Conservation (phyloP, 2,888 invertebrate genomes). For the Gymnosoma rotundatum region DNA sequence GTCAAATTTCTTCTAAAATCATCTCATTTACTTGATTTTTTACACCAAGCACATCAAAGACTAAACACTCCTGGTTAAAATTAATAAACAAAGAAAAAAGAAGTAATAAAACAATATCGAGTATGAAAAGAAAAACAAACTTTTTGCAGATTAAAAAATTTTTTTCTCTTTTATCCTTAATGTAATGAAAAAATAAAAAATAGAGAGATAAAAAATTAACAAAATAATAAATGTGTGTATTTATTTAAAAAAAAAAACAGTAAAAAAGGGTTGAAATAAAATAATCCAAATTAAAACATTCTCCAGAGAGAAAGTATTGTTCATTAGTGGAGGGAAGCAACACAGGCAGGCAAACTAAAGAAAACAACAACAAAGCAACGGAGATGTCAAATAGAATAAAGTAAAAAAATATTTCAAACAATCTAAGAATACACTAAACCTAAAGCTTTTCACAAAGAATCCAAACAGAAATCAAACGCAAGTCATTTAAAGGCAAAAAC, state of each 20-base stretch:
- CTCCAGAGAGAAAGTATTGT: conserved; percentile 60
- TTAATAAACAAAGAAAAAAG: conserved; percentile 15
- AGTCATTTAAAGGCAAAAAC: conserved; percentile 9
- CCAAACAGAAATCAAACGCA: conserved; percentile 31
- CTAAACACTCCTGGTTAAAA: conserved; percentile 34
- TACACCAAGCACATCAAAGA: conserved; percentile 24
- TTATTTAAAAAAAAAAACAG: conserved; percentile 2
- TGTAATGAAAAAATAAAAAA: conserved; percentile 48
- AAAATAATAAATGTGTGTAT: conserved; percentile 25
- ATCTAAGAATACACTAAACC: neutral
- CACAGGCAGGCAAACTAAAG: conserved; percentile 2
- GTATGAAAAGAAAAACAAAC: conserved; percentile 38
- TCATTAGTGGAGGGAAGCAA: conserved; percentile 34
- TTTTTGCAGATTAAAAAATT: conserved; percentile 24
- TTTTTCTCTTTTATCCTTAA: conserved; percentile 26
- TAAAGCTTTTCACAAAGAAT: neutral
- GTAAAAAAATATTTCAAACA: conserved; percentile 27
- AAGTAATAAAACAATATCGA: conserved; percentile 15
- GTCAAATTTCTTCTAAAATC: conserved; percentile 34
- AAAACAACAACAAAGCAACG: conserved; percentile 24
- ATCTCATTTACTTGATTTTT: conserved; percentile 29
- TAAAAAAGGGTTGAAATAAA: conserved; percentile 64
- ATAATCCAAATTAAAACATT: conserved; percentile 46
- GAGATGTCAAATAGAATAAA: conserved; percentile 53
- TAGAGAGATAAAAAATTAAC: conserved; percentile 30